A percentile compares a stretch with the other conserved stretches of the same genome.
Conservation (phyloP, 2,797 vertebrate species). For the Remorina albescens region DNA sequence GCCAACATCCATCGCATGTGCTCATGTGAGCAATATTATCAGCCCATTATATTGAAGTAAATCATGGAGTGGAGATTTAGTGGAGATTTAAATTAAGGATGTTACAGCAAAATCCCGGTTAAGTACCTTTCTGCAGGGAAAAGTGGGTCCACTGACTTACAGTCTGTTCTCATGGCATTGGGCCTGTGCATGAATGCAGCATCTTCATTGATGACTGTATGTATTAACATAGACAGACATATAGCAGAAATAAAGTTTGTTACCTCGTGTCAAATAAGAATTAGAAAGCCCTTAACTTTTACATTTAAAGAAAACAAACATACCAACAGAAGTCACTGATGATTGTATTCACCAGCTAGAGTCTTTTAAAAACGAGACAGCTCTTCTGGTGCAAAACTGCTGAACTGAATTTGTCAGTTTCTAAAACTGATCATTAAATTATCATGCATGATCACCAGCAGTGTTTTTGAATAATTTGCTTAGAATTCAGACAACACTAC, state of each 20-base stretch:
- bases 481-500: background rate
- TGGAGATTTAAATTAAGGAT: too few relatives aligned
- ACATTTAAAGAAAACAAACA: background rate
- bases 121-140: too few relatives aligned
- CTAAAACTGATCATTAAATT: background rate
- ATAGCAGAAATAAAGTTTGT: background rate
- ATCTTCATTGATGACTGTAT: background rate
- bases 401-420: background rate
- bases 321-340: background rate
- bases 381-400: background rate
- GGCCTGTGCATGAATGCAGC: constrained; percentile 5
- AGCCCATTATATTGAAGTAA: too few relatives aligned
- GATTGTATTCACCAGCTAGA: background rate
- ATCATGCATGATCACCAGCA: background rate
- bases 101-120: too few relatives aligned
- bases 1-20: too few relatives aligned
- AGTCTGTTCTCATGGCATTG: background rate
- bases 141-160: too few relatives aligned
- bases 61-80: too few relatives aligned
- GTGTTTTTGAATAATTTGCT: background rate
- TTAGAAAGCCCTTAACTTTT: background rate
- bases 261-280: background rate
- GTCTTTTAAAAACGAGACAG: background rate
- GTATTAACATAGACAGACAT: too few relatives aligned
- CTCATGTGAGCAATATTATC: too few relatives aligned